Base-by-base conservation (phyloP, 30 jellyfish, hydroid and myxozoan species). In the Sanderia malayensis region DNA sequence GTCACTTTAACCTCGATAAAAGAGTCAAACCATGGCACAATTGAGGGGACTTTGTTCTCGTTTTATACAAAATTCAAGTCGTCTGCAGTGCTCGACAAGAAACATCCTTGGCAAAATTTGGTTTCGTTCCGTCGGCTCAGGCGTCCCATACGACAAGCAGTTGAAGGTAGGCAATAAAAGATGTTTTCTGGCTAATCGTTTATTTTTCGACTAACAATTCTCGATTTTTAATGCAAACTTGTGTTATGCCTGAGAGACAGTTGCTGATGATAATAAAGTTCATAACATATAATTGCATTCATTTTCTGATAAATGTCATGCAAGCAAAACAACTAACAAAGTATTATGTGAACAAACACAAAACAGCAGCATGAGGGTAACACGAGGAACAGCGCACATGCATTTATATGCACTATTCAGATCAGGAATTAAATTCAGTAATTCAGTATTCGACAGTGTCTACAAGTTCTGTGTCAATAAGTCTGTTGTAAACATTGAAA, bases 21-120 rank as follows among this genome's bases (percentile, higher is more conserved):
- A n/a, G n/a, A n/a, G n/a, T n/a, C 13, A 37, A 37, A 37, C 52
- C 52, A 49, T 49, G 64, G 64, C 64, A 19, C 64, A 49, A 49
- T 49, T 49, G 64, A 49, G 25, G 4, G 64, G 27, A 49, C 24
- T 49, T 49, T 49, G 27, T 49, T 24, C 25, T 37, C 52, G 52
- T 37, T 37, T 37, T 24, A 49, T 9, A 4, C 24, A 4, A 24
- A 19, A 9, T 49, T 49, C 64, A 18, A 49, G 64, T 49, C 2
- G 23, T 41, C 55, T 6, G 11, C 8, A 41, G 27, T 4, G 3
- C 3, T 18, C 24, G 27, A 8, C 64, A 19, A 49, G 64, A 19
- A 49, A 18, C 24, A 3, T 15, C 64, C 18, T 49, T 15, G 27
- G 6, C 25, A 15, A 24, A 18, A 24, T 24, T 18, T 49, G 64